A percentile compares a stretch with the other conserved stretches of the same genome.
phyloP scores from a whole-genome alignment of 2,888 invertebrate genomes.

The Mythimna impura region DNA sequence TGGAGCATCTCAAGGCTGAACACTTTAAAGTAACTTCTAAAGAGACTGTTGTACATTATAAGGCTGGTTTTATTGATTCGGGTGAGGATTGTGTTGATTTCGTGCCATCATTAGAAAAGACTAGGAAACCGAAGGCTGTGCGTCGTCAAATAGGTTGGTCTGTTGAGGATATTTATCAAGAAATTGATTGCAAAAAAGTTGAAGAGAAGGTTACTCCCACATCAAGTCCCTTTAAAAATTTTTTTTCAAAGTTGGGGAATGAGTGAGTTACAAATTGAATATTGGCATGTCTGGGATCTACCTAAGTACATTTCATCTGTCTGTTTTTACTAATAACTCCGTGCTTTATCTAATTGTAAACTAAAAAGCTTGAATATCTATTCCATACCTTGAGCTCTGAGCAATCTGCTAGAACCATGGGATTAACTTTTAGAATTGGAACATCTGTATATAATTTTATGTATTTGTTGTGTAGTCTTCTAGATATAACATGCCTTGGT shows the following conservation, averaged over 20 bases:
- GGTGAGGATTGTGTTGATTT: slow-evolving; percentile 85
- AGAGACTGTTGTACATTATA: slow-evolving; percentile 74
- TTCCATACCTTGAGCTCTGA: background rate
- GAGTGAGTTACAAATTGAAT: slow-evolving; percentile 85
- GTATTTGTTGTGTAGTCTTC: slow-evolving; percentile 5
- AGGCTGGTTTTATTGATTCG: slow-evolving; percentile 70
- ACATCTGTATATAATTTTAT: background rate
- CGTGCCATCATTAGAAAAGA: slow-evolving; percentile 83
- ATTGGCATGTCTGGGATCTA: slow-evolving; percentile 82
- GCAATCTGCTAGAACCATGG: background rate
- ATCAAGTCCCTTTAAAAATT: slow-evolving; percentile 86
- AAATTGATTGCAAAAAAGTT: slow-evolving; percentile 85
- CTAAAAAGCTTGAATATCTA: slow-evolving; percentile 48
- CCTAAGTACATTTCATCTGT: slow-evolving; percentile 57
- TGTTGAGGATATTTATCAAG: slow-evolving; percentile 88
- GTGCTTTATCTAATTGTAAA: slow-evolving; percentile 63
- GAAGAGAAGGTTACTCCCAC: slow-evolving; percentile 83
- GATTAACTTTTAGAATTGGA: background rate
- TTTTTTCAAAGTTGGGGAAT: slow-evolving; percentile 86
- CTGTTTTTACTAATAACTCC: slow-evolving; percentile 59
- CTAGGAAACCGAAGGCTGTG: slow-evolving; percentile 82
- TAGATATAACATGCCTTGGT: slow-evolving; percentile 22
- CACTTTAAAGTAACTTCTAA: slow-evolving; percentile 79
- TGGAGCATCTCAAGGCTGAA: slow-evolving; percentile 81
- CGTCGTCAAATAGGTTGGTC: slow-evolving; percentile 89